Percentiles rank a stretch among this genome's conserved stretches.
Conservation (phyloP, 2,113 vertebrate species). For the Perognathus longimembris region DNA sequence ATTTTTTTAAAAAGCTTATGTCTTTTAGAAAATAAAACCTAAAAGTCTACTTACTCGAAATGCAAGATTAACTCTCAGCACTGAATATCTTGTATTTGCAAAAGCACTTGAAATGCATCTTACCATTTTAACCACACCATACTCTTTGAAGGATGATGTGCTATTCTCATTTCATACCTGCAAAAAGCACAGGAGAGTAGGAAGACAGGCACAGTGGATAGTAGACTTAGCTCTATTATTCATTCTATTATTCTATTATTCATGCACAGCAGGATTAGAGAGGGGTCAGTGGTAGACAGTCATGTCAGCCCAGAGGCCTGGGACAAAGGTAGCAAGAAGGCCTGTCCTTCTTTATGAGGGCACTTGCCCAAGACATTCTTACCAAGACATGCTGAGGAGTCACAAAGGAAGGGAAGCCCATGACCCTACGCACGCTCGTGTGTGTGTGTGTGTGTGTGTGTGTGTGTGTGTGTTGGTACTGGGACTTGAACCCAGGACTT, state of each 20-base stretch:
- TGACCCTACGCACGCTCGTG: neutral
- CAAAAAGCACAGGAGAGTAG: neutral
- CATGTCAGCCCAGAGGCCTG: accelerated
- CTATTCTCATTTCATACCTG: neutral
- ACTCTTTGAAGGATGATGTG: neutral
- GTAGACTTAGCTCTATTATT: neutral
- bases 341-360: neutral
- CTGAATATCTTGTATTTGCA: neutral
- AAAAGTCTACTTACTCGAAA: neutral
- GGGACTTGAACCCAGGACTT: no score
- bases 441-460: no score
- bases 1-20: neutral
- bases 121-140: neutral
- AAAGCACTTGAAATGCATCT: neutral
- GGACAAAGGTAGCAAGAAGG: neutral
- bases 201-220: neutral
- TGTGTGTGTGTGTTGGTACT: no score
- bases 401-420: neutral
- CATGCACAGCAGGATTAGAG: neutral
- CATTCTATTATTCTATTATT: neutral
- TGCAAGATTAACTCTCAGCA: neutral
- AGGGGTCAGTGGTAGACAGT: neutral
- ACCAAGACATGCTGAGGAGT: neutral
- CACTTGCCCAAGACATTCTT: neutral
- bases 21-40: conserved; percentile 16